Evolutionary conservation across 2,113 vertebrate species (phyloP), one percentile per base, ranked within the genome.

Genomic region (Rhabdornis inornatus): DNA sequence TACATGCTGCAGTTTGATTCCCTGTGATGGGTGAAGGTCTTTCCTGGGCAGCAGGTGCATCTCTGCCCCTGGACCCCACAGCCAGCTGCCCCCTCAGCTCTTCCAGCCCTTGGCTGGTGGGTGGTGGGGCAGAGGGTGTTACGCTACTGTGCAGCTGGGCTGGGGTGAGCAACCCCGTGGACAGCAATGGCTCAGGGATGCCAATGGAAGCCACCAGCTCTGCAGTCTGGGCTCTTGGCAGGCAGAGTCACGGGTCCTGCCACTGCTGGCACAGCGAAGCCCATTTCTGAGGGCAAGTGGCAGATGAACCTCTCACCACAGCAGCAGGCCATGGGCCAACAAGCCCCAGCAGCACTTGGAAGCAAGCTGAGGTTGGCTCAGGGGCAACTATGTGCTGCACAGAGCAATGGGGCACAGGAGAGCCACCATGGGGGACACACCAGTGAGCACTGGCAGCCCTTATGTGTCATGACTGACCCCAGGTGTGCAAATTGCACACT

Each of bases 391-490:
- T 6, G 16, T 1, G 4, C 56, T 40, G 55, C 78, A n/a, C 40
- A 56, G 61, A 86, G 42, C n/a, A 53, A 28, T 13, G 8, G 24
- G 55, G n/a, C 37, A 70, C 37, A 50, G 37, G 24, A 66, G 8
- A 83, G 19, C 31, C 52, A 59, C 21, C 2, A 1, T 2, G 2
- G 27, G 47, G 25, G 11, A 60, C 70, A 60, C 56, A 27, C 4
- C 18, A 9, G 0, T 16, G 14, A 57, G 14, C 0, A 2, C 11
- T 37, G 49, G 44, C 44, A 91, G 63, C 39, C 39, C 33, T 37
- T 23, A 3, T 12, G 8, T 16, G 12, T 5, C 11, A 1, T 0
- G 0, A 21, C 4, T 56, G 9, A 5, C 8, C 8, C 8, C 17
- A 15, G 12, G 20, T 15, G 30, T 39, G 45, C 86, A 49, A n/a